phyloP scores from a whole-genome alignment of 2,113 vertebrate species.

The Dolichallabes microphthalmus region DNA sequence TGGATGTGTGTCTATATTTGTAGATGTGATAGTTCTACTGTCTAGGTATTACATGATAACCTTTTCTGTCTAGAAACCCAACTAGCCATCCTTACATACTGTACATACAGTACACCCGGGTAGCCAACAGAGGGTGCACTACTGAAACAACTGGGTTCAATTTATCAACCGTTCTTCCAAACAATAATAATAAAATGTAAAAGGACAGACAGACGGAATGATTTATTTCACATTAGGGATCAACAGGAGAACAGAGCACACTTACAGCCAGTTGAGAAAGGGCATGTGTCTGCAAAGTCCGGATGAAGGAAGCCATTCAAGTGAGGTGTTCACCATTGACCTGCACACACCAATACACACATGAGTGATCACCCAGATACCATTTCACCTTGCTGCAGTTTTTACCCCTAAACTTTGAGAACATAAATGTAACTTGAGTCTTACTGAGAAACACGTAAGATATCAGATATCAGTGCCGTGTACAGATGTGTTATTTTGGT shows the following conservation, averaged over 20 bases:
- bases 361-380: neutral
- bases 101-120: neutral
- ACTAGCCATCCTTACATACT: neutral
- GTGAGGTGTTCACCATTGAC: constrained; percentile 76
- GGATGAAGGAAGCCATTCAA: constrained; percentile 72
- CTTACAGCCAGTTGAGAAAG: constrained; percentile 77
- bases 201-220: neutral
- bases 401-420: neutral
- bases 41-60: neutral
- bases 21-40: neutral
- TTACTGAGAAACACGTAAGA: neutral
- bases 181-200: neutral
- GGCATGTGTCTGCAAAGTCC: constrained; percentile 76
- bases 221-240: neutral
- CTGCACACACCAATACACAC: constrained; percentile 55
- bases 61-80: neutral
- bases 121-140: neutral
- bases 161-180: neutral
- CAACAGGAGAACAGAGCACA: constrained; percentile 38
- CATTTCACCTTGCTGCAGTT: neutral
- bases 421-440: neutral
- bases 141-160: neutral
- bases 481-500: neutral
- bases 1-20: neutral
- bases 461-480: neutral